A percentile compares a stretch with the other conserved stretches of the same genome.
Conservation (phyloP, 2,888 invertebrate genomes). For the Limnephilus rhombicus region DNA sequence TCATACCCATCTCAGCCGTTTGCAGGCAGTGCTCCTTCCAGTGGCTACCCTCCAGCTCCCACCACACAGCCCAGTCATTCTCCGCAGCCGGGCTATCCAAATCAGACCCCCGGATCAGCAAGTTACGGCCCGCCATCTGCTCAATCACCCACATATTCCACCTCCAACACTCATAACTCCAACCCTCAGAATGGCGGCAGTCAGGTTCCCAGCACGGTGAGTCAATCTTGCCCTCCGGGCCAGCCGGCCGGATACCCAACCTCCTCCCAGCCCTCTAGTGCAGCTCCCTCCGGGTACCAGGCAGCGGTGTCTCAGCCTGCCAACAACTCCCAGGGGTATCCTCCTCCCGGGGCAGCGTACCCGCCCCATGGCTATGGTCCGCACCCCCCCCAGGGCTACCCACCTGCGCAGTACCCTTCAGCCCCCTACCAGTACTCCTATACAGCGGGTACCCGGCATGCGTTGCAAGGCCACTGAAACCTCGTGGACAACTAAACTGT, state of each 20-base stretch:
- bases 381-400: slow-evolving; percentile 75
- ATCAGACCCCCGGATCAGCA: slow-evolving; percentile 77
- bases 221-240: slow-evolving; percentile 80
- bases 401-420: slow-evolving; percentile 78
- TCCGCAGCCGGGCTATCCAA: slow-evolving; percentile 79
- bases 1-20: slow-evolving; percentile 77
- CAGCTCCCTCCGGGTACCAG: slow-evolving; percentile 69
- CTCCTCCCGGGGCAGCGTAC: slow-evolving; percentile 76
- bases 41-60: slow-evolving; percentile 76
- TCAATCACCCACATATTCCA: slow-evolving; percentile 81
- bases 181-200: slow-evolving; percentile 75
- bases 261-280: slow-evolving; percentile 77
- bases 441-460: no score
- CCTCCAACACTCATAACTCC: slow-evolving; percentile 76
- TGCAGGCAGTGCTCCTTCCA: slow-evolving; percentile 76
- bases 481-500: no score
- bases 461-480: no score
- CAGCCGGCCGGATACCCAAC: slow-evolving; percentile 83
- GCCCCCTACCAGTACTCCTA: slow-evolving; percentile 79
- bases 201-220: slow-evolving; percentile 73
- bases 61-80: slow-evolving; percentile 77
- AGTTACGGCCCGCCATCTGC: slow-evolving; percentile 82
- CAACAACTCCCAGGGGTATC: slow-evolving; percentile 70
- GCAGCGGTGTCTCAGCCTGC: slow-evolving; percentile 68
- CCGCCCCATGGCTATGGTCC: slow-evolving; percentile 77